These are phyloP conservation scores for Prenolepis imparis DNA, from an alignment of 2,888 invertebrate genomes.

Conservation along the genomic window DNA sequence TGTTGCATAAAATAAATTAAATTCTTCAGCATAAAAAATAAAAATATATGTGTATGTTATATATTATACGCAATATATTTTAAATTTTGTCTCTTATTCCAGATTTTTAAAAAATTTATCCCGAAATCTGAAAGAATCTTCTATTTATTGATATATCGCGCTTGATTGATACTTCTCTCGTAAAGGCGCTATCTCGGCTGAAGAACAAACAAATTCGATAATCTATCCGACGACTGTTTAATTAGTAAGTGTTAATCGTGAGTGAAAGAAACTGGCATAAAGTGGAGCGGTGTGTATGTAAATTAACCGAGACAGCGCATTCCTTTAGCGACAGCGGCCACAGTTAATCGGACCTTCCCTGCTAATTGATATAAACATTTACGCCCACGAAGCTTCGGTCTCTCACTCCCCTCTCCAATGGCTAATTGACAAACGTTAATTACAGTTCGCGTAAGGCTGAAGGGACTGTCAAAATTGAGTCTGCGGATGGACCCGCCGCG, in stretches of 20 bases:
- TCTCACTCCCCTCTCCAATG: background rate
- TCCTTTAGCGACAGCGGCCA: background rate
- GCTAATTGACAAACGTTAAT: constrained; percentile 52
- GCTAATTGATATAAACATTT: constrained; percentile 52
- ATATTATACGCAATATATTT: background rate
- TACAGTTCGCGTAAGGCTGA: constrained; percentile 36
- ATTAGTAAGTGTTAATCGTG: constrained; percentile 50
- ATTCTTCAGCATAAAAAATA: background rate
- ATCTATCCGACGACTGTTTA: constrained; percentile 11
- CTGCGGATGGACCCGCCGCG: constrained; percentile 38
- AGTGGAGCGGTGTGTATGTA: constrained; percentile 23
- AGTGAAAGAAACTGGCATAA: constrained; percentile 37
- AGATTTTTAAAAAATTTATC: background rate
- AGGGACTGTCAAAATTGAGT: constrained; percentile 44
- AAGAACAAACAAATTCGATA: constrained; percentile 8
- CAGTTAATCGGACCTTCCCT: constrained; percentile 32
- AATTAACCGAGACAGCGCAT: constrained; percentile 25
- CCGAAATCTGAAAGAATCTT: background rate
- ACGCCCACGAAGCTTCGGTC: constrained; percentile 16
- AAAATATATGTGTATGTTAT: background rate
- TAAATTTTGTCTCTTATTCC: background rate
- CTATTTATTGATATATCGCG: background rate
- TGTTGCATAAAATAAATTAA: background rate
- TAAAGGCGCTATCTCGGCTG: background rate
- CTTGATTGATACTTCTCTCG: background rate